These are phyloP conservation scores for Mellilla xanthometata DNA, from an alignment of 2,888 invertebrate genomes.

Conservation along the genomic window DNA sequence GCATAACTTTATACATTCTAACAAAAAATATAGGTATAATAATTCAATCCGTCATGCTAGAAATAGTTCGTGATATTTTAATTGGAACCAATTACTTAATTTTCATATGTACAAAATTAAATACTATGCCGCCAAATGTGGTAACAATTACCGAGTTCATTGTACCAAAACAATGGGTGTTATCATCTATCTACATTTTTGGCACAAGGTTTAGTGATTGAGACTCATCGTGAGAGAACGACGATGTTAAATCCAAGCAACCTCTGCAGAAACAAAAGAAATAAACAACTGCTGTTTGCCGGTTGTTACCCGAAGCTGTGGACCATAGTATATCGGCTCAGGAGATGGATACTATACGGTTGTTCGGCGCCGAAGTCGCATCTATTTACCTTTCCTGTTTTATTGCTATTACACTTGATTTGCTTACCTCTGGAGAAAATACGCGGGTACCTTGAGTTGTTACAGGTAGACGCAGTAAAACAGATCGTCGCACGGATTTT, in stretches of 20 bases:
- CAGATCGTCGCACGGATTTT: background rate
- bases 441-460: conserved; percentile 6
- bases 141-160: conserved; percentile 25
- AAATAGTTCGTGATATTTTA: conserved; percentile 13
- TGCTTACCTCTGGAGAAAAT: conserved; percentile 12
- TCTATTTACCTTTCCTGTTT: conserved; percentile 39
- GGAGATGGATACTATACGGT: conserved; percentile 24
- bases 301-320: conserved; percentile 48
- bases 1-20: conserved; percentile 12
- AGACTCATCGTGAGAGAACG: conserved; percentile 27
- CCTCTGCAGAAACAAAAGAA: conserved; percentile 44
- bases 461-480: conserved; percentile 3
- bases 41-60: too few relatives aligned
- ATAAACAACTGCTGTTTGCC: conserved; percentile 50
- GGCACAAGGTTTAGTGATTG: conserved; percentile 23
- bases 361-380: conserved; percentile 39
- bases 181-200: conserved; percentile 26
- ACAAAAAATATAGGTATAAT: too few relatives aligned
- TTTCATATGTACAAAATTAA: conserved; percentile 17
- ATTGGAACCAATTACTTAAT: conserved; percentile 11
- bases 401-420: conserved; percentile 28
- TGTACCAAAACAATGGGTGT: conserved; percentile 29
- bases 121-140: conserved; percentile 10
- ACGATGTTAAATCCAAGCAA: conserved; percentile 26
- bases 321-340: conserved; percentile 41